phyloP scores from a whole-genome alignment of 2,797 vertebrate genomes.

The Pelodytes ibericus region DNA sequence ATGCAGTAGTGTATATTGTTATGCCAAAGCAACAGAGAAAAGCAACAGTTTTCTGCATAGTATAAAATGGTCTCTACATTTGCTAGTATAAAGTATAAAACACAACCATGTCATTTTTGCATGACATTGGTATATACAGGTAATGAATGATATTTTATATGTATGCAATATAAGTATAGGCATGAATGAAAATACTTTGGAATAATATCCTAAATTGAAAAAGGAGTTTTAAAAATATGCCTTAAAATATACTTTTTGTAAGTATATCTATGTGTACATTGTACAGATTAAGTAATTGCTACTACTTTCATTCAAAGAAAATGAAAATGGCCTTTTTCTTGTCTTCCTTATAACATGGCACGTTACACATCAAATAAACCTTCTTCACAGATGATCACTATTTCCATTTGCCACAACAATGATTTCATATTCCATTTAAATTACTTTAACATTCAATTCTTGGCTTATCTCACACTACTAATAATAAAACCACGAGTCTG shows the following conservation, averaged over 20 bases:
- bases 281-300: neutral
- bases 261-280: neutral
- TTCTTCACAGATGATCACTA: constrained; percentile 31
- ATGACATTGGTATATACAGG: no score
- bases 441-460: constrained; percentile 52
- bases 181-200: no score
- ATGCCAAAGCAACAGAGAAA: no score
- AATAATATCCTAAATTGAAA: no score
- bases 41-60: no score
- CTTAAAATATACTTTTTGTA: neutral
- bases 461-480: constrained; percentile 53
- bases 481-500: constrained; percentile 55
- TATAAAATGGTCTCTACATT: no score
- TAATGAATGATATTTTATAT: no score
- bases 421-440: constrained; percentile 54
- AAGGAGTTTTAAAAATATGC: no score
- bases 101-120: no score
- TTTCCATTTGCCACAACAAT: constrained; percentile 56
- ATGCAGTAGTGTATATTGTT: no score
- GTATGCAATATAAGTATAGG: no score
- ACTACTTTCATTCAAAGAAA: neutral
- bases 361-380: constrained; percentile 6
- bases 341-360: neutral
- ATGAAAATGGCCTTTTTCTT: neutral
- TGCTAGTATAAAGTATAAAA: no score